Evolutionary conservation across 92 coral and sea anemone genomes (phyloP).

Genomic region (Bergia puertoricense): DNA sequence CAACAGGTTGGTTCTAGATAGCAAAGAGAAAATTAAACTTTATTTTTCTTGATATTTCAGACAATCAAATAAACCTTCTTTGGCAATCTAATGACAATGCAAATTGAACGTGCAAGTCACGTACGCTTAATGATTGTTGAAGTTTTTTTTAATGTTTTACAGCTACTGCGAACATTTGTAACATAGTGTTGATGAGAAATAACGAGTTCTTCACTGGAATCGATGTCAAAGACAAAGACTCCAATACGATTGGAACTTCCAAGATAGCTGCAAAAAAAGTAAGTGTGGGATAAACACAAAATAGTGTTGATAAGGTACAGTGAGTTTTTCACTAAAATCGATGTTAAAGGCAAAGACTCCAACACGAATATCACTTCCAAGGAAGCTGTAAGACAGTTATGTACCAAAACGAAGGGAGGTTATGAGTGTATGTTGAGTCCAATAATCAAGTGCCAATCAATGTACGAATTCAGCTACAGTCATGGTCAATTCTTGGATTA

Average conservation of each 20-base stretch:
- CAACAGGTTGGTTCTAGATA: conserved; percentile 69
- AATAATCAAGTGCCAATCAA: too few species aligned
- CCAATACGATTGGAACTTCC: conserved; percentile 82
- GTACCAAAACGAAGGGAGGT: background rate
- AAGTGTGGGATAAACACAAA: background rate
- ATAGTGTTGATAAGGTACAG: conserved; percentile 90
- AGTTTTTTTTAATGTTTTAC: background rate
- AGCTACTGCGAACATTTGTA: conserved; percentile 96
- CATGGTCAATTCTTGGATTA: too few species aligned
- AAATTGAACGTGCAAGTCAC: background rate
- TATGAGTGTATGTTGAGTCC: too few species aligned
- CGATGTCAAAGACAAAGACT: conserved; percentile 84
- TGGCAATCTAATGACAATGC: background rate
- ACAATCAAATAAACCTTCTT: too few species aligned
- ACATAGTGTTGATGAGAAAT: conserved; percentile 92
- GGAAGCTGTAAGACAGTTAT: conserved; percentile 59
- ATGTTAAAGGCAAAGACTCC: conserved; percentile 76
- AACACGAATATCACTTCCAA: conserved; percentile 81
- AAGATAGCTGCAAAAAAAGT: conserved; percentile 88
- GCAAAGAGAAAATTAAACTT: background rate
- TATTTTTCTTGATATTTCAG: too few species aligned
- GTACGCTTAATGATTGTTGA: background rate
- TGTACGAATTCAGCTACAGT: too few species aligned
- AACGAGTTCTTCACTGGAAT: conserved; percentile 93
- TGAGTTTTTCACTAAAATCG: conserved; percentile 89